A percentile compares a stretch with the other conserved stretches of the same genome.
phyloP scores from a whole-genome alignment of 2,797 vertebrate genomes.

The Fistularia commersonii region DNA sequence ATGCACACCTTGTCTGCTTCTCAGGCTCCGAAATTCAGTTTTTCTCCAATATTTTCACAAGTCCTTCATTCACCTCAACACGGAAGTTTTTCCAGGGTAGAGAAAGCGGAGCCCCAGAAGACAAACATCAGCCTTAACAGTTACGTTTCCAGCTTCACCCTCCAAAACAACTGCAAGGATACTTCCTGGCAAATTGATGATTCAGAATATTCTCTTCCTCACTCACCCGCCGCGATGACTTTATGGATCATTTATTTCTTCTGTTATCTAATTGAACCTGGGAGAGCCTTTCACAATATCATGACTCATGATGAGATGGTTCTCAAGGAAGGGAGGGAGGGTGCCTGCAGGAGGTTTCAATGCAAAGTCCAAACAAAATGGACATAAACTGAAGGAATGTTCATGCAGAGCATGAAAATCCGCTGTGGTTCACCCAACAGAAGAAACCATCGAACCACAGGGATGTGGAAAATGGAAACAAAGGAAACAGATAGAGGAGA shows the following conservation, averaged over 20 bases:
- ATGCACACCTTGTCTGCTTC: no score
- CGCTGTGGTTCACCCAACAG: conserved; percentile 57
- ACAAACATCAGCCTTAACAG: conserved; percentile 1
- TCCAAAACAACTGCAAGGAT: no score
- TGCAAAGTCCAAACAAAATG: no score
- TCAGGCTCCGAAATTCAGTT: no score
- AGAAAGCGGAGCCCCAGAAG: neutral
- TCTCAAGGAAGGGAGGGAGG: no score
- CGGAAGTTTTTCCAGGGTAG: neutral
- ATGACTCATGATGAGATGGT: no score
- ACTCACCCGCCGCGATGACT: no score
- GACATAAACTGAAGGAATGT: conserved; percentile 13
- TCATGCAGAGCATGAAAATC: conserved; percentile 44
- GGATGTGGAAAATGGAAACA: conserved; percentile 8
- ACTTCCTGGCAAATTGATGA: no score
- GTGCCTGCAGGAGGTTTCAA: no score
- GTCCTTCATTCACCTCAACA: no score
- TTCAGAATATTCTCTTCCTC: no score
- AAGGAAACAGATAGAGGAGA: conserved; percentile 8
- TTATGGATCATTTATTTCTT: neutral
- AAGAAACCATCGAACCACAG: conserved; percentile 30
- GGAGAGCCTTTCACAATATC: neutral
- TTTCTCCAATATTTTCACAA: no score
- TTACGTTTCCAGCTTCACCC: neutral
- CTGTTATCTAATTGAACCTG: neutral